phyloP scores from a whole-genome alignment of 2,888 invertebrate genomes.

The Synanthedon formicaeformis region DNA sequence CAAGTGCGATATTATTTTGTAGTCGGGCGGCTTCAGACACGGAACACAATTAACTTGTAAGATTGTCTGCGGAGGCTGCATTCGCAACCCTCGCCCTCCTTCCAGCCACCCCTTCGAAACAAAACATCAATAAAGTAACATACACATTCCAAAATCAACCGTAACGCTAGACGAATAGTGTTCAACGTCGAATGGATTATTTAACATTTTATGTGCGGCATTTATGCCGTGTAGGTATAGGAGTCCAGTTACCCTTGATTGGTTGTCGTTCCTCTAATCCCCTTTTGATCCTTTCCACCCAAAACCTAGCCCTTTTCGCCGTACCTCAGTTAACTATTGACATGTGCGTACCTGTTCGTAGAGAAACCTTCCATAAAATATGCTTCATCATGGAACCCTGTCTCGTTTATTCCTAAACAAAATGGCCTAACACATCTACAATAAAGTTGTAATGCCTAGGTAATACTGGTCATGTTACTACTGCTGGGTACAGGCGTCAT shows the following conservation, averaged over 20 bases:
- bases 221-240: constrained; percentile 70
- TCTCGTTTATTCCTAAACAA: no score
- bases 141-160: constrained; percentile 22
- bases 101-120: constrained; percentile 65
- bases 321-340: constrained; percentile 64
- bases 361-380: neutral
- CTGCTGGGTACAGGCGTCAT: no score
- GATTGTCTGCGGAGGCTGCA: constrained; percentile 70
- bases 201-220: constrained; percentile 66
- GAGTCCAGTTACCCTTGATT: constrained; percentile 76
- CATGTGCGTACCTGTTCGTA: constrained; percentile 57
- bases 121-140: constrained; percentile 66
- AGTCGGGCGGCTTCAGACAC: constrained; percentile 62
- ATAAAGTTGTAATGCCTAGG: no score
- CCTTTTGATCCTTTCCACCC: constrained; percentile 76
- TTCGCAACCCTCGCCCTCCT: constrained; percentile 56
- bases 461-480: no score
- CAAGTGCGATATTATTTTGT: constrained; percentile 61
- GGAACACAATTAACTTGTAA: constrained; percentile 72
- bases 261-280: constrained; percentile 79
- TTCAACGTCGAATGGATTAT: constrained; percentile 15
- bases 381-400: neutral
- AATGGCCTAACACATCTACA: neutral
- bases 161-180: constrained; percentile 18
- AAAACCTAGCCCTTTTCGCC: constrained; percentile 67